These are phyloP conservation scores for Mechanitis messenoides DNA, from an alignment of 2,888 invertebrate genomes.

Conservation along the genomic window DNA sequence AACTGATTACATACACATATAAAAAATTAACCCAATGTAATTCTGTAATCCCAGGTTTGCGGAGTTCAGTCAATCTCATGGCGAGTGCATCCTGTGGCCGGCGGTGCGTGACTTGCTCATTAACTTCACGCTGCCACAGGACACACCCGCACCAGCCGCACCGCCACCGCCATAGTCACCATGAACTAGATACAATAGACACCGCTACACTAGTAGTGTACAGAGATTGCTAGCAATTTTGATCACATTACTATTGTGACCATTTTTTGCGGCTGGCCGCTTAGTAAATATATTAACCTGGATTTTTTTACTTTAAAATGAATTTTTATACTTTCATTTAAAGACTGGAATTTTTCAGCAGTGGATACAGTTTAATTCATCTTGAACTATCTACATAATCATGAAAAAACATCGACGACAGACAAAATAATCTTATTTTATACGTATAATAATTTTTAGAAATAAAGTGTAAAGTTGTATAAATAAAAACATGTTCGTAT, in stretches of 20 bases:
- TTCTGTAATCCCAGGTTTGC: constrained; percentile 72
- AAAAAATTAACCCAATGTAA: too few species aligned
- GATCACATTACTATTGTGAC: too few species aligned
- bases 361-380: too few species aligned
- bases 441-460: not conserved
- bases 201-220: constrained; percentile 3
- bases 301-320: not conserved
- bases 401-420: too few species aligned
- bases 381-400: too few species aligned
- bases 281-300: too few species aligned
- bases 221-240: not conserved
- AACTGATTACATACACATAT: too few species aligned
- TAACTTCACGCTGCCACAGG: constrained; percentile 88
- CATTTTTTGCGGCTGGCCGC: too few species aligned
- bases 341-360: too few species aligned
- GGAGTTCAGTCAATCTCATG: constrained; percentile 85
- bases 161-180: constrained; percentile 52
- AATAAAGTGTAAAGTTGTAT: constrained; percentile 13
- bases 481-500: constrained; percentile 7
- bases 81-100: constrained; percentile 93
- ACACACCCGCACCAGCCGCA: constrained; percentile 77
- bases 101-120: constrained; percentile 91
- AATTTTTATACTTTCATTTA: not conserved
- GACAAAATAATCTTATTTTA: too few species aligned
- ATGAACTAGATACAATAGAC: not conserved